phyloP scores from a whole-genome alignment of 2,888 invertebrate species.

The Hyposoter didymator region DNA sequence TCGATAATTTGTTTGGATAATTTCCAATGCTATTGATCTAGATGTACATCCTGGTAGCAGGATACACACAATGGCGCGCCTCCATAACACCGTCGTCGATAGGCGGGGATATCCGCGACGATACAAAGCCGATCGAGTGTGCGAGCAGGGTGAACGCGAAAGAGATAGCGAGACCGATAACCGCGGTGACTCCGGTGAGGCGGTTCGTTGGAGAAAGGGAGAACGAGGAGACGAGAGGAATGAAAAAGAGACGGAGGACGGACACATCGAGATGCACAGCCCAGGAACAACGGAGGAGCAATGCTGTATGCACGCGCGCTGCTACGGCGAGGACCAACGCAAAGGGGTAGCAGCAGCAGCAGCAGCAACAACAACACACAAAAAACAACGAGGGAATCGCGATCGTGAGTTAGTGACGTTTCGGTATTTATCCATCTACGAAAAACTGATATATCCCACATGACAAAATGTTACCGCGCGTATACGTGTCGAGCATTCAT shows the following conservation, averaged over 20 bases:
- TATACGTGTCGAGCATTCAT: constrained; percentile 50
- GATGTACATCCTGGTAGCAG: constrained; percentile 83
- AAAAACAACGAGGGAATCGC: constrained; percentile 66
- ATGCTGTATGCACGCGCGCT: constrained; percentile 16
- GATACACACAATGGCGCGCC: constrained; percentile 79
- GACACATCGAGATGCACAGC: constrained; percentile 49
- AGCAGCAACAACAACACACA: constrained; percentile 54
- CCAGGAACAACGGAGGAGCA: constrained; percentile 49
- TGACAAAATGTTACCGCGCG: constrained; percentile 49
- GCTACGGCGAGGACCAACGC: constrained; percentile 24
- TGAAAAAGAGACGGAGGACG: constrained; percentile 59
- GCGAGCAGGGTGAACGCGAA: constrained; percentile 55
- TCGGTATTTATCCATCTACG: constrained; percentile 82
- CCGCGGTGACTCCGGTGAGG: constrained; percentile 15
- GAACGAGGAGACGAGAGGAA: constrained; percentile 27
- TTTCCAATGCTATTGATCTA: constrained; percentile 84
- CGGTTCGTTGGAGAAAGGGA: background rate
- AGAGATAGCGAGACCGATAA: constrained; percentile 55
- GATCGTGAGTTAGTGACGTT: constrained; percentile 83
- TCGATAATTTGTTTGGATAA: constrained; percentile 85
- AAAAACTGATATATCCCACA: constrained; percentile 71
- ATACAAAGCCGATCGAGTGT: constrained; percentile 64
- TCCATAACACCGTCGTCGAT: constrained; percentile 71
- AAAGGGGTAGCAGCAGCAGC: constrained; percentile 51
- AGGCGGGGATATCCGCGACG: constrained; percentile 35